Evolutionary conservation across 2,113 vertebrate genomes (phyloP), one percentile per base, ranked within the genome.

Genomic region (Hassar affinis): DNA sequence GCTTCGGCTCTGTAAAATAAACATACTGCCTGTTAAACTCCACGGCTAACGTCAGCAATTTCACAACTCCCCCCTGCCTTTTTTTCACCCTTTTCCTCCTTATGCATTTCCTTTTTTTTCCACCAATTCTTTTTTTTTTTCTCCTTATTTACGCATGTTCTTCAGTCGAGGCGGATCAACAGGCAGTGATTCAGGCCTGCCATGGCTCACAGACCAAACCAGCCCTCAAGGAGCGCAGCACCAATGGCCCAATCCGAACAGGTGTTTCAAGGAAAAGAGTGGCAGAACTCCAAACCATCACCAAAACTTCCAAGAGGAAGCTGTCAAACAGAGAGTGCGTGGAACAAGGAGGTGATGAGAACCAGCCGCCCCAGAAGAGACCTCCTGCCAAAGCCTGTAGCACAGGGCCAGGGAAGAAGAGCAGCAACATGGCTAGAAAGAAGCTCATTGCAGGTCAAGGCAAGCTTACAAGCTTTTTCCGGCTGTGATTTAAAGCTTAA

Each of bases 391-490:
- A 83, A 81, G 89, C 86, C 68, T 91, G 91, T 52, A 85, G 69
- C 83, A 92, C 84, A 84, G 66, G 84, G 82, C 82, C 84, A 38
- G 86, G 77, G 80, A 97, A 93, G 90, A 88, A 75, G 38, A 88
- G 33, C 61, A 84, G 25, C 80, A 96, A 92, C 89, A 78, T 87
- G 69, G 72, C 88, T 54, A 81, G 79, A 79, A 96, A 94, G 89
- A 97, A 94, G 83, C 85, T 97, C 86, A 96, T 99, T 77, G 86
- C 91, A 51, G 97, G 98, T 80, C 98, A 99, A 88, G 88, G 93
- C 72, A 98, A 95, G 85, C 88, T 99, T 45, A 98, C 96, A 78
- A 90, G 90, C 56, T 99, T 96, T 92, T 97, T 99, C 91, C 91
- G 93, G 78, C 57, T 97, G 0, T 99, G 91, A 93, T 49, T 85